Conservation (phyloP, 1,140 invertebrate species). For the Cydia pomonella region DNA sequence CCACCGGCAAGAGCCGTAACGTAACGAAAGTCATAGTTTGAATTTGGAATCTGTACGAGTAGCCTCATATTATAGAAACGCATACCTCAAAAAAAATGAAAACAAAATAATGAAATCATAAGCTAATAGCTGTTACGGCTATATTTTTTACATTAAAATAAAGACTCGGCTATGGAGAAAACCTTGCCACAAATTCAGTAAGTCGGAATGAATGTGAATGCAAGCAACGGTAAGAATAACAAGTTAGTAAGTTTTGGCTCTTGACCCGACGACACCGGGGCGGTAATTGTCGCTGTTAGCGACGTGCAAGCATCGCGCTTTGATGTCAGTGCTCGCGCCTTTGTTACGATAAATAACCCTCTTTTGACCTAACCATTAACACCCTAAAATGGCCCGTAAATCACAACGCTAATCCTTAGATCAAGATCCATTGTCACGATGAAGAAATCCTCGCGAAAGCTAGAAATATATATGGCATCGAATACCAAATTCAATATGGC, state of each 20-base stretch:
- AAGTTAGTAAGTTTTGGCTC: conserved; percentile 24
- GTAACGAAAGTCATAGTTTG: too few species aligned
- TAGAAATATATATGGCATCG: conserved; percentile 1
- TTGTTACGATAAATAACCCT: conserved; percentile 29
- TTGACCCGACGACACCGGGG: conserved; percentile 7
- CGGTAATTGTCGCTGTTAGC: conserved; percentile 34
- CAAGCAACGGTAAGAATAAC: conserved; percentile 16
- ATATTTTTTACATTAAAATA: too few species aligned
- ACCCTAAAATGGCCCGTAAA: conserved; percentile 15
- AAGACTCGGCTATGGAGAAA: neutral
- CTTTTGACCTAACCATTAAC: conserved; percentile 23
- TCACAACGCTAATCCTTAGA: conserved; percentile 19
- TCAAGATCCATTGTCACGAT: conserved; percentile 4
- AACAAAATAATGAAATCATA: too few species aligned
- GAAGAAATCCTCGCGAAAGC: neutral
- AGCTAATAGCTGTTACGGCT: too few species aligned
- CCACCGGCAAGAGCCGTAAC: too few species aligned
- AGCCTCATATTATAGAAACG: too few species aligned
- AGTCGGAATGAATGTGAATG: neutral
- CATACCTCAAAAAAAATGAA: too few species aligned
- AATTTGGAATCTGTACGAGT: too few species aligned
- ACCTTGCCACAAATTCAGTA: neutral
- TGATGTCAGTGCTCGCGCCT: conserved; percentile 10
- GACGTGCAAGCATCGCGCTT: conserved; percentile 14
- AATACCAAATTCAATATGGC: conserved; percentile 20